phyloP scores from a whole-genome alignment of 2,797 vertebrate genomes.

The Melanotaenia pygmaea region DNA sequence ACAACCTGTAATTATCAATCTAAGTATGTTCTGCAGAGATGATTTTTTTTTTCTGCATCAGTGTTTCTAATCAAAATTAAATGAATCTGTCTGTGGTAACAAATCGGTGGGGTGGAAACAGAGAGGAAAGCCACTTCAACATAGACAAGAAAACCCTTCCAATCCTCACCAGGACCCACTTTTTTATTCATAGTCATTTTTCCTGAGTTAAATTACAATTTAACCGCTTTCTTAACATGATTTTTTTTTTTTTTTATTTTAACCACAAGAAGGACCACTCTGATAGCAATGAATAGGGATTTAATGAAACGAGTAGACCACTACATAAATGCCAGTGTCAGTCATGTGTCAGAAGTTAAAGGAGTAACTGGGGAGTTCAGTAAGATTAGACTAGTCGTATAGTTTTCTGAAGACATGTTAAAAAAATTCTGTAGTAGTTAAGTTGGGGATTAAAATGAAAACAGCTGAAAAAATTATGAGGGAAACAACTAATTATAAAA shows the following conservation, averaged over 20 bases:
- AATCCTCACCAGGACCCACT: not conserved
- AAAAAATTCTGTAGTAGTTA: too few relatives aligned
- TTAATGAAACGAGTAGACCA: not conserved
- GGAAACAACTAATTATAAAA: too few relatives aligned
- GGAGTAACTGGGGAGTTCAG: not conserved
- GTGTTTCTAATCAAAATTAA: slow-evolving; percentile 61
- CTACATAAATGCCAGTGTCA: not conserved
- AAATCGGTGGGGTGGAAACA: slow-evolving; percentile 49
- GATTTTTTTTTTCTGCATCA: slow-evolving; percentile 54
- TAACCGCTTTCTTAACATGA: not conserved
- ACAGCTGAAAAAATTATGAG: too few relatives aligned
- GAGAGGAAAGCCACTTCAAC: slow-evolving; percentile 37
- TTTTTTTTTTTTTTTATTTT: not conserved
- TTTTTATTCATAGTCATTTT: slow-evolving; percentile 17
- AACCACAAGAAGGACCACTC: not conserved
- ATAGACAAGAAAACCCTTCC: slow-evolving; percentile 23
- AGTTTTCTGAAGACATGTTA: too few relatives aligned
- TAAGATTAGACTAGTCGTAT: too few relatives aligned
- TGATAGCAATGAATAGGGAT: not conserved
- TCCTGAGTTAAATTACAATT: slow-evolving; percentile 32
- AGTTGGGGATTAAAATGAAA: too few relatives aligned
- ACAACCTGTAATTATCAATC: slow-evolving; percentile 80
- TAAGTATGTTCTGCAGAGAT: slow-evolving; percentile 68
- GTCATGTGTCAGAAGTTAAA: not conserved
- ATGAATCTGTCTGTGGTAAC: slow-evolving; percentile 46